phyloP scores from a whole-genome alignment of 2,113 vertebrate species.

The Erythrolamprus reginae region DNA sequence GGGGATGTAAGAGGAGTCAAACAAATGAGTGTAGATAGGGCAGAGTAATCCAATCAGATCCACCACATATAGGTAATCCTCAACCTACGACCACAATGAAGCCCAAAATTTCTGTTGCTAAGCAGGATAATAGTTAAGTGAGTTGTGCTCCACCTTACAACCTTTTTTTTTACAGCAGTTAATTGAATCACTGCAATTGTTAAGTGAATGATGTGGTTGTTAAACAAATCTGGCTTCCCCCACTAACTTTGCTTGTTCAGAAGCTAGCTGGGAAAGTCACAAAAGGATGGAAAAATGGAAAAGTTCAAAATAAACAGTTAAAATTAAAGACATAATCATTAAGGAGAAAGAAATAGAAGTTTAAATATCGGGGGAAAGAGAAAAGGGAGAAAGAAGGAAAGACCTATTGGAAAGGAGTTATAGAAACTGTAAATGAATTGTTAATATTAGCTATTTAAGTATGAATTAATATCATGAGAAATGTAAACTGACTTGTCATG shows the following conservation, averaged over 20 bases:
- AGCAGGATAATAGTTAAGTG: background rate
- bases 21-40: background rate
- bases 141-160: background rate
- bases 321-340: too few relatives aligned
- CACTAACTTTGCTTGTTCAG: background rate
- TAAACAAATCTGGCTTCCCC: background rate
- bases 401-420: too few relatives aligned
- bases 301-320: too few relatives aligned
- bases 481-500: too few relatives aligned
- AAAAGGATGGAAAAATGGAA: too few relatives aligned
- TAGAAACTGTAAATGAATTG: too few relatives aligned
- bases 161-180: background rate
- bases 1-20: background rate
- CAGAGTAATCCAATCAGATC: background rate
- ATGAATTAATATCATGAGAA: too few relatives aligned
- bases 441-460: too few relatives aligned
- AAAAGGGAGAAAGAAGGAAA: too few relatives aligned
- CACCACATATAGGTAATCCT: background rate
- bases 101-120: background rate
- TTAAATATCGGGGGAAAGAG: too few relatives aligned
- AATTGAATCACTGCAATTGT: background rate
- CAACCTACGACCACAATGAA: background rate
- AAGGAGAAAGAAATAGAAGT: too few relatives aligned
- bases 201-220: background rate
- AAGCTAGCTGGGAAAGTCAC: background rate